A percentile compares a stretch with the other conserved stretches of the same genome.
Evolutionary conservation across 2,797 vertebrate genomes (phyloP).

Genomic region (Todus mexicanus): DNA sequence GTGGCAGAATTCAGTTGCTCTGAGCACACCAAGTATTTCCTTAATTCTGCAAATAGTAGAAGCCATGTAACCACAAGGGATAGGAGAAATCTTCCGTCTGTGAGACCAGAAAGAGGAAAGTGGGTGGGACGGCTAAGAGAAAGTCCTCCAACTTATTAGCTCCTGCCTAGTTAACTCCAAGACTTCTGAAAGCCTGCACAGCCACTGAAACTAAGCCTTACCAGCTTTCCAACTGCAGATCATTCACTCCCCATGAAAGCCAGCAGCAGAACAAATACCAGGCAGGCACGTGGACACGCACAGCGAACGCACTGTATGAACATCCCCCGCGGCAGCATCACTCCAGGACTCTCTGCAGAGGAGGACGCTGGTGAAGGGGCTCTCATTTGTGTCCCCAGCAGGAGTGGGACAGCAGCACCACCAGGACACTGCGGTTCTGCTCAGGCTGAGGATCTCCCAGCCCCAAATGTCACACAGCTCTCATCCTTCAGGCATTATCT

Average conservation of each 20-base stretch:
- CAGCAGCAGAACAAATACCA: accelerated
- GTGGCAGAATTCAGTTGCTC: not conserved
- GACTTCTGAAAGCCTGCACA: not conserved
- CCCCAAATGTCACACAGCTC: not conserved
- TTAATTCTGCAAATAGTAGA: not conserved
- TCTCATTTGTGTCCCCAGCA: accelerated
- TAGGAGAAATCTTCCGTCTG: not conserved
- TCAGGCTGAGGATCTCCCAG: not conserved
- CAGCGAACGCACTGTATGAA: accelerated
- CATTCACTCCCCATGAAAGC: not conserved
- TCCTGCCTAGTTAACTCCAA: not conserved
- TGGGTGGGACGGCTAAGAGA: not conserved
- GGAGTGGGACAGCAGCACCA: not conserved
- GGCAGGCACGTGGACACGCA: accelerated
- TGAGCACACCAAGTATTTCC: not conserved
- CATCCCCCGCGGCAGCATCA: not conserved
- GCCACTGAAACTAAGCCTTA: not conserved
- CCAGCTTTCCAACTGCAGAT: not conserved
- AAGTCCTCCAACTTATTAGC: not conserved
- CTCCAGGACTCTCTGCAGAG: not conserved
- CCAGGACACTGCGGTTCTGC: accelerated
- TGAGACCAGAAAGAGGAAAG: not conserved
- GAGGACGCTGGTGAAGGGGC: not conserved
- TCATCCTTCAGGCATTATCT: not conserved
- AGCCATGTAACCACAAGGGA: not conserved